These are phyloP conservation scores for Microcebus jonahi DNA, from an alignment of 2,113 vertebrate species.

Conservation along the genomic window DNA sequence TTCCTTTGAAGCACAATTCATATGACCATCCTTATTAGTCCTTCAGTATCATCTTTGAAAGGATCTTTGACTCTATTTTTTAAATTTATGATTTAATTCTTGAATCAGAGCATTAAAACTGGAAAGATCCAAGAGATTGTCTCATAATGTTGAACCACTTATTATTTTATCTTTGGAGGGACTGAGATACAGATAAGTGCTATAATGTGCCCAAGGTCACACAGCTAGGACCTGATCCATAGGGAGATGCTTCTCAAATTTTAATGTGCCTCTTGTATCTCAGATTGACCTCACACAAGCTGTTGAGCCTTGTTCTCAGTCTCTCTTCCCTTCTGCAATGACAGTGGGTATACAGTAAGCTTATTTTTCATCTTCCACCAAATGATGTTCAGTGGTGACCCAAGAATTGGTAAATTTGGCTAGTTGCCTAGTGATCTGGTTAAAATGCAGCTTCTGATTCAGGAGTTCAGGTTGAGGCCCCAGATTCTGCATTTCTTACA, in stretches of 20 bases:
- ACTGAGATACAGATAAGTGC: not conserved
- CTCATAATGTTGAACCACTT: not conserved
- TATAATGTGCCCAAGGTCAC: not conserved
- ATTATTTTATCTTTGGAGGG: not conserved
- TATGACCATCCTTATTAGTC: not conserved
- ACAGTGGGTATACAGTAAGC: not conserved
- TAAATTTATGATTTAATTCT: not conserved
- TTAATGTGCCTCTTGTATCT: not conserved
- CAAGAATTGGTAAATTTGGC: not conserved
- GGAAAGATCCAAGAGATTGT: not conserved
- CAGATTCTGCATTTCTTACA: not conserved
- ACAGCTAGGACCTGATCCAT: too few species aligned
- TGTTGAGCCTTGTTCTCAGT: not conserved
- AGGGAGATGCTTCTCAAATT: not conserved
- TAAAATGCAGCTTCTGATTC: not conserved
- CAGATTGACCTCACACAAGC: not conserved
- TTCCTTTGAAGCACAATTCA: not conserved
- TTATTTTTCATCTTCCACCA: not conserved
- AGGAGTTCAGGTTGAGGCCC: not conserved
- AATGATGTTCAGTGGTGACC: not conserved
- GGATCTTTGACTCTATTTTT: not conserved
- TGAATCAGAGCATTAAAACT: not conserved
- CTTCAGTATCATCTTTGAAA: not conserved
- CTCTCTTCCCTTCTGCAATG: not conserved
- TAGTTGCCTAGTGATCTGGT: not conserved